Percentiles rank a stretch among this genome's conserved stretches.
Evolutionary conservation across 2,797 vertebrate genomes (phyloP).

Genomic region (Gambusia yucatana): DNA sequence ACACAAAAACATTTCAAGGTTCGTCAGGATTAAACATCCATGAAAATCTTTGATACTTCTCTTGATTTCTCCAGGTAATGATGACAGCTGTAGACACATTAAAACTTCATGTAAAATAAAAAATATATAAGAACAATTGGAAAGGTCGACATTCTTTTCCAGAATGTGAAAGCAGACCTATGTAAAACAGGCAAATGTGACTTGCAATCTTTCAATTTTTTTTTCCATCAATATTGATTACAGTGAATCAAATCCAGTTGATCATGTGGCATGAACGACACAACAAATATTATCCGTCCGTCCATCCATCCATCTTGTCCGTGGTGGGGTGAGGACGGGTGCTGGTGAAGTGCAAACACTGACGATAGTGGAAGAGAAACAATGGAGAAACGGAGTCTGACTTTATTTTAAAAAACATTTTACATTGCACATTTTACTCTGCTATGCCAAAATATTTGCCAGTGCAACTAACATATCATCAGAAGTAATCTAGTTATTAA

Average conservation of each 20-base stretch:
- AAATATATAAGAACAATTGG: not conserved
- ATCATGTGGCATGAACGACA: not conserved
- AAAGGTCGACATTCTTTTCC: not conserved
- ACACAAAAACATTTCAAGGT: slow-evolving; percentile 29
- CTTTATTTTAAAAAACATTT: not conserved
- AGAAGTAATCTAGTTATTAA: not conserved
- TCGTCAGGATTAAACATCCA: slow-evolving; percentile 62
- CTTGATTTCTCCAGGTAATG: slow-evolving; percentile 20
- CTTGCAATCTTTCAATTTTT: too few relatives aligned
- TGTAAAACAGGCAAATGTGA: too few relatives aligned
- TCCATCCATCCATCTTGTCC: too few relatives aligned
- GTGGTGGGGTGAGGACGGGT: too few relatives aligned
- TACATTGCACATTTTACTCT: not conserved
- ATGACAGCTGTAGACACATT: not conserved
- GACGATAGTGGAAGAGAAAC: not conserved
- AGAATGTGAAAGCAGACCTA: not conserved
- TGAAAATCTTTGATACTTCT: slow-evolving; percentile 1
- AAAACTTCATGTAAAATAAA: not conserved
- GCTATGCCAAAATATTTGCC: not conserved
- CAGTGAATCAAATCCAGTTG: not conserved
- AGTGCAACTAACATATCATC: not conserved
- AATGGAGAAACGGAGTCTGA: not conserved
- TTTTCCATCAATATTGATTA: not conserved
- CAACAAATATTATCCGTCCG: not conserved
- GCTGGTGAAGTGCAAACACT: not conserved